Evolutionary conservation across 53 echinoderm and acorn worm species (phyloP).

Genomic region (Holothuria scabra): DNA sequence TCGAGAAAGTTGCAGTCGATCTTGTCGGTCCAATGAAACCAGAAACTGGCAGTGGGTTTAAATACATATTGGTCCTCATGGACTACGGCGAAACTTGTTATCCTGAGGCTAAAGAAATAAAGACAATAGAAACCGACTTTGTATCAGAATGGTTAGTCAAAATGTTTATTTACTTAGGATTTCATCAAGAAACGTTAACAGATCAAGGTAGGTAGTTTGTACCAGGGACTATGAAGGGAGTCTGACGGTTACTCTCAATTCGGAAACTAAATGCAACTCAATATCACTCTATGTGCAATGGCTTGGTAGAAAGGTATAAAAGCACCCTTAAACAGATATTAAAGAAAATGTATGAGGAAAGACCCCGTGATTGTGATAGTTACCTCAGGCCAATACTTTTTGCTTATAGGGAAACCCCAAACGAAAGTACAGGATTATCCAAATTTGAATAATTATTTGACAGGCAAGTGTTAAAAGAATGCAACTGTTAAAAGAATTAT

Average conservation of each 20-base stretch:
- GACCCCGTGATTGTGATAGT: slow-evolving; percentile 62
- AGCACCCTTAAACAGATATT: slow-evolving; percentile 54
- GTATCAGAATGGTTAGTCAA: slow-evolving; percentile 44
- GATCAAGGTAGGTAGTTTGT: slow-evolving; percentile 51
- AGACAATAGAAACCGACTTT: slow-evolving; percentile 45
- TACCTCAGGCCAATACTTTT: slow-evolving; percentile 57
- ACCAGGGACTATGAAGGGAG: slow-evolving; percentile 34
- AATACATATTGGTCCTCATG: slow-evolving; percentile 42
- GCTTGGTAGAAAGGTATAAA: slow-evolving; percentile 47
- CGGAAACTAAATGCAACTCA: slow-evolving; percentile 27
- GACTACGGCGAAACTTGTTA: slow-evolving; percentile 55
- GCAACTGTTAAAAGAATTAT: slow-evolving; percentile 59
- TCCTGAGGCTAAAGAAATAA: slow-evolving; percentile 46
- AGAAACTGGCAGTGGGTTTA: not conserved
- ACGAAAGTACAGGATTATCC: slow-evolving; percentile 57
- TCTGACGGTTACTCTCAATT: slow-evolving; percentile 47
- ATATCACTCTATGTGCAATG: slow-evolving; percentile 57
- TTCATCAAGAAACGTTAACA: slow-evolving; percentile 46
- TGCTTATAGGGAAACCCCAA: slow-evolving; percentile 62
- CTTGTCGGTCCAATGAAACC: slow-evolving; percentile 53
- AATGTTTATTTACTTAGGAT: slow-evolving; percentile 47
- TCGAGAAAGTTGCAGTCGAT: slow-evolving; percentile 49
- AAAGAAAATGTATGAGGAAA: slow-evolving; percentile 59
- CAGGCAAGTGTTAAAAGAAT: slow-evolving; percentile 55
- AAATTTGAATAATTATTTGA: slow-evolving; percentile 65